Base-by-base conservation (phyloP, 2,113 vertebrate species). In the Equus quagga region DNA sequence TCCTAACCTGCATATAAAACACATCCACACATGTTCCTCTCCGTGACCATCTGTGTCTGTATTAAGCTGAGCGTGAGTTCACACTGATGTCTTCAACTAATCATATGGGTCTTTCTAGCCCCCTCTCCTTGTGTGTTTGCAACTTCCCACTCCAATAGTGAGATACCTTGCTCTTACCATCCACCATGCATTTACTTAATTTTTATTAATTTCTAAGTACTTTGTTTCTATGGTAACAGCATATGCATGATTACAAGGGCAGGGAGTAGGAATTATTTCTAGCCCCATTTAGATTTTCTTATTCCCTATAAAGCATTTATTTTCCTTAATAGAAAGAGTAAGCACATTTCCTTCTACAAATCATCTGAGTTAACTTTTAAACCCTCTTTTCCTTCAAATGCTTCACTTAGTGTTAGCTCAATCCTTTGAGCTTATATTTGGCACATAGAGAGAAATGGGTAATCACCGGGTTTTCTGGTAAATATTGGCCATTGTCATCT, bases 191-290 rank as follows among this genome's bases (percentile, higher is more conserved):
- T 54, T 54, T 54, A 28, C 41, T 60, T 49, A 36, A 18, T 31
- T 49, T 69, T 49, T 60, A 69, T 56, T 94, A 83, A 56, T 75
- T 87, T 82, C 58, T 75, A 46, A 56, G 81, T n/a, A 26, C 10
- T 49, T 2, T 41, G 36, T 41, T 83, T 56, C 51, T 79, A 12
- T 49, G 24, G 11, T 31, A 79, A 92, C 9, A 81, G 41, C 4
- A 51, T 19, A 73, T 62, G 9, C 3, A 89, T 3, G 7, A 81
- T 41, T 26, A 0, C 10, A 31, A 70, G 5, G 62, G 49, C 49
- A 89, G 92, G 41, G 15, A 95, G 89, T 79, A 36, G 28, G 17
- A 33, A 85, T 81, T 49, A 65, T 79, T 92, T 92, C 62, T 89
- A 58, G 31, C 70, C 44, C 5, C 36, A 64, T 70, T 62, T 82